Evolutionary conservation across 2,888 invertebrate species (phyloP).

Genomic region (Andrena bucephala): DNA sequence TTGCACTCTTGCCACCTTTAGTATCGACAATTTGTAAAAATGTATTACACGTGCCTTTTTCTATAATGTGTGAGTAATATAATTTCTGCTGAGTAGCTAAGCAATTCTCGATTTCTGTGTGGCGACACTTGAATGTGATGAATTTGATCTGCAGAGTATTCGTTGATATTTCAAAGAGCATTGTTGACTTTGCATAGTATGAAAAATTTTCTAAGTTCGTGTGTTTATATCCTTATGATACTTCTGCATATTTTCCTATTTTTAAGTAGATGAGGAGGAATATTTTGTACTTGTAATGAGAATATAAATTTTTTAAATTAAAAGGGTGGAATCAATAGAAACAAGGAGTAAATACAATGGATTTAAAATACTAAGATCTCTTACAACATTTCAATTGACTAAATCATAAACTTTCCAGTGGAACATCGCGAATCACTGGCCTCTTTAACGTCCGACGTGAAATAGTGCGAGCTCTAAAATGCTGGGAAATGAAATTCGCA

Average conservation of each 20-base stretch:
- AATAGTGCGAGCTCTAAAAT: background rate
- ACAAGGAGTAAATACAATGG: too few species aligned
- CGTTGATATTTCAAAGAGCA: background rate
- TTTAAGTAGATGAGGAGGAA: too few species aligned
- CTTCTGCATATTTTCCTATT: too few species aligned
- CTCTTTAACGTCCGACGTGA: background rate
- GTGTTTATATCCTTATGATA: too few species aligned
- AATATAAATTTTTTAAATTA: too few species aligned
- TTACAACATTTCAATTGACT: background rate
- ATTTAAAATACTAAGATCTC: background rate
- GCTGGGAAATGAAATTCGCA: background rate
- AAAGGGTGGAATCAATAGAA: too few species aligned
- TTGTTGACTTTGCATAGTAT: background rate
- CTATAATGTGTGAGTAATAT: background rate
- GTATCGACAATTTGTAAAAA: constrained; percentile 19
- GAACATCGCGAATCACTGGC: background rate
- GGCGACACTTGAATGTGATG: background rate
- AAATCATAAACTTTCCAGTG: background rate
- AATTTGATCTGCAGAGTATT: background rate
- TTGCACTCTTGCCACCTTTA: background rate
- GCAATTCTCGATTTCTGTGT: background rate
- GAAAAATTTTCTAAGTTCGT: background rate
- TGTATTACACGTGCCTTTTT: constrained; percentile 9
- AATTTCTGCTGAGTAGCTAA: background rate
- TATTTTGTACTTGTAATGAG: too few species aligned